Base-by-base conservation (phyloP, 2,888 invertebrate genomes). In the Aleiodes testaceus region DNA sequence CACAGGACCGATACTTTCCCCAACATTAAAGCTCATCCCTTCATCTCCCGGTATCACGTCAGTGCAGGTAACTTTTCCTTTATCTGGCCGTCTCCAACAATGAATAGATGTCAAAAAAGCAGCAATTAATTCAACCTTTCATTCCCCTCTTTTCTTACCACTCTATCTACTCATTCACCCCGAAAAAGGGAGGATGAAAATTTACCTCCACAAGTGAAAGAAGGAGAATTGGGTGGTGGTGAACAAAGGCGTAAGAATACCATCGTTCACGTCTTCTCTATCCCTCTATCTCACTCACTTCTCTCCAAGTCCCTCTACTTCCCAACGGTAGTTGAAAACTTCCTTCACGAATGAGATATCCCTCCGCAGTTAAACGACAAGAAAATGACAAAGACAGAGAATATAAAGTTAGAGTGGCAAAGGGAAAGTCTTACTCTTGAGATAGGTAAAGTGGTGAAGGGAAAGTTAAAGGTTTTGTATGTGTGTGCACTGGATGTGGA, bases 91-190 rank as follows among this genome's bases (percentile, higher is more conserved):
- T 82, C 79, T 77, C 73, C 75, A 79, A 81, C 81, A 83, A 82
- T 84, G 84, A 85, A 85, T 83, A 82, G 81, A 85, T 84, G 85
- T 86, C 85, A 86, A 86, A 85, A 86, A 86, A 80, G 84, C 79
- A 82, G 83, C 85, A 87, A 86, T 87, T 87, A 87, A 86, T 85
- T 85, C 83, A 83, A 78, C 69, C 78, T 79, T 80, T 78, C 36
- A 36, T 36, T 11, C 36, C 36, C 9, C 11, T 11, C 36, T 6
- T 36, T 36, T 2, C 36, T 5, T 36, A 36, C 36, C 36, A 36
- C 36, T 36, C 36, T 36, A 36, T 36, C 36, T 36, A 36, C 36
- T 36, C 36, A 36, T 36, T 36, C 42, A 16, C 36, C 36, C 36
- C 36, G 30, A n/a, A 20, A 18, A 11, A 1, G 16, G 20, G n/a